Conservation (phyloP, 2,113 vertebrate species). For the Pachyramphus minor region DNA sequence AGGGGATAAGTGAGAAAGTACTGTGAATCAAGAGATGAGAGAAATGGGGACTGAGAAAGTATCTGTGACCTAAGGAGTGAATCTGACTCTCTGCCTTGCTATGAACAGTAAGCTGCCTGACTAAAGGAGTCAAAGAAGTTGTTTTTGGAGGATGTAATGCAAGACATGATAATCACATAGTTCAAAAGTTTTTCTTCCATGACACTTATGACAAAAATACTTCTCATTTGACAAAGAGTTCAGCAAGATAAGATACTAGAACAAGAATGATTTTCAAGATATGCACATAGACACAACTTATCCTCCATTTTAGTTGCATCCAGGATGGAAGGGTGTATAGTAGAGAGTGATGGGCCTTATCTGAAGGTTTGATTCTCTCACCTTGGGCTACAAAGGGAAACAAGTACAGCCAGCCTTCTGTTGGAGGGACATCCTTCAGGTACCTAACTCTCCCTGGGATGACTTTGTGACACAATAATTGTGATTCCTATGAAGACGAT, state of each 20-base stretch:
- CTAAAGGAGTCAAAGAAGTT: neutral
- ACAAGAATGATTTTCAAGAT: neutral
- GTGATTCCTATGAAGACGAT: neutral
- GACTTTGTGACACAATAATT: neutral
- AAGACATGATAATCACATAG: neutral
- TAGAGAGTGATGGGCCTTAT: neutral
- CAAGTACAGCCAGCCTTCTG: neutral
- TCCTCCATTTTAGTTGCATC: neutral
- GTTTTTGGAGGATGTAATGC: neutral
- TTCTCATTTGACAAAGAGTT: neutral
- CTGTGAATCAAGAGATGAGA: neutral
- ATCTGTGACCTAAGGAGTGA: neutral
- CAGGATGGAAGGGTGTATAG: neutral
- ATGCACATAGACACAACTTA: neutral
- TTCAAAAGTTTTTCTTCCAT: neutral
- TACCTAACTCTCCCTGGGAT: neutral
- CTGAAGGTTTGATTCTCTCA: neutral
- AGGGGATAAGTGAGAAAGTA: neutral
- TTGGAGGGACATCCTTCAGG: neutral
- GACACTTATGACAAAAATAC: neutral
- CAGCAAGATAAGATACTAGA: neutral
- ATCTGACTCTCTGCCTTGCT: neutral
- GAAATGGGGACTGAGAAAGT: neutral
- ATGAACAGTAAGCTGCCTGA: neutral
- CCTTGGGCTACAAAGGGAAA: neutral